Base-by-base conservation (phyloP, 2,113 vertebrate genomes). In the Alaudala cheleensis region DNA sequence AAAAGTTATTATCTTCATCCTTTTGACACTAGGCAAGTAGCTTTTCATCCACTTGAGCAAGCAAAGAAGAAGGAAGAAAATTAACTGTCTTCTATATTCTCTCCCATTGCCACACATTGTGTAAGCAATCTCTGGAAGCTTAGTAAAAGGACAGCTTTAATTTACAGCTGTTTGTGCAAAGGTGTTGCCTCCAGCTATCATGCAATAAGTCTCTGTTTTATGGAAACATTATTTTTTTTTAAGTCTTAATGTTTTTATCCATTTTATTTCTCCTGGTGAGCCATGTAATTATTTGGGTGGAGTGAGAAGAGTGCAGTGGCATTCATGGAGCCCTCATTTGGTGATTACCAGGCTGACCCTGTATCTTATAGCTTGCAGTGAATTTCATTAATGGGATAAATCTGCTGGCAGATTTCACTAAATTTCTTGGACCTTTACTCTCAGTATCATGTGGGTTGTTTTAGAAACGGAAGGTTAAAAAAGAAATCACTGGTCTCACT, bases 151-250 rank as follows among this genome's bases (percentile, higher is more conserved):
- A 90, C 95, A 95, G 81, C 91, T 96, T 95, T 93, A 95, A 95
- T 96, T 95, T 96, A 82, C 79, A 90, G 88, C 86, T 96, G 79
- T 95, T 96, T 83, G 95, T 96, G 95, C 96, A 94, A 96, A 96
- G 64, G 81, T 93, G 76, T 96, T 96, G 95, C 97, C 97, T 97
- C 93, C 93, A 91, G 83, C 93, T 96, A 94, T 97, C 97, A 97
- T 31, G 96, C 98, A 98, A 97, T 98, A 98, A 97, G 97, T 97
- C 79, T 93, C 72, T 97, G 92, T 96, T 84, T 97, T 93, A 97
- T 88, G 93, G 84, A 93, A 96, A 94, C 42, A 6, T 95, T 94
- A 37, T 47, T 95, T 95, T 96, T 78, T 94, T 89, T 65, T 70
- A 66, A 74, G 82, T 95, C 89, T 95, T 90, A 61, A 11, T 86